phyloP scores from a whole-genome alignment of 2,797 vertebrate species.

The Sparus aurata region DNA sequence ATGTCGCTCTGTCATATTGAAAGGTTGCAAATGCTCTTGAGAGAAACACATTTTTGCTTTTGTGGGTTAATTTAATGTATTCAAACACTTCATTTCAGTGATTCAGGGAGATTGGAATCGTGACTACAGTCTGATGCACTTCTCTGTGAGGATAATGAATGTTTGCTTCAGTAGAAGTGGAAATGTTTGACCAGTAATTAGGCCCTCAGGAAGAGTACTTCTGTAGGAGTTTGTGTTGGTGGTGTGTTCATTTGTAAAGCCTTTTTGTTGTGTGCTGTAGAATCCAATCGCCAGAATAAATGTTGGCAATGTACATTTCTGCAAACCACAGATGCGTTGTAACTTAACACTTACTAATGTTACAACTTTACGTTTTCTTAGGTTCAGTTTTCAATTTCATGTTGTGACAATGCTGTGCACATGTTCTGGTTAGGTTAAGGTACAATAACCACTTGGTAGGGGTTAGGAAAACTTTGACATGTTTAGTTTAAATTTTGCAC shows the following conservation, averaged over 20 bases:
- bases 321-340: too few relatives aligned
- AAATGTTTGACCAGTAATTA: slow-evolving; percentile 25
- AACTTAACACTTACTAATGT: too few relatives aligned
- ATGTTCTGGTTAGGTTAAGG: too few relatives aligned
- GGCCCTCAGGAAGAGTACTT: slow-evolving; percentile 18
- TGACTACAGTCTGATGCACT: slow-evolving; percentile 38
- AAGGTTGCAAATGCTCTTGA: slow-evolving; percentile 3
- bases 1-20: slow-evolving; percentile 44
- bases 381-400: too few relatives aligned
- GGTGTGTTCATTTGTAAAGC: not conserved
- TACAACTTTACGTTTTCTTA: too few relatives aligned
- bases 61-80: slow-evolving; percentile 31
- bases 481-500: too few relatives aligned
- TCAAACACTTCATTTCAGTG: slow-evolving; percentile 46
- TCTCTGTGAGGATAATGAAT: slow-evolving; percentile 41
- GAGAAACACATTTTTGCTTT: slow-evolving; percentile 15
- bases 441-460: too few relatives aligned
- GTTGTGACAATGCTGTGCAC: too few relatives aligned
- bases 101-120: slow-evolving; percentile 44
- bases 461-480: too few relatives aligned
- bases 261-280: slow-evolving; percentile 21
- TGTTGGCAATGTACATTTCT: too few relatives aligned
- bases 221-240: slow-evolving; percentile 24
- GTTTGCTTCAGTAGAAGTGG: slow-evolving; percentile 35
- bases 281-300: too few relatives aligned